A percentile compares a stretch with the other conserved stretches of the same genome.
Evolutionary conservation across 2,113 vertebrate genomes (phyloP).

Genomic region (Microcebus murinus): DNA sequence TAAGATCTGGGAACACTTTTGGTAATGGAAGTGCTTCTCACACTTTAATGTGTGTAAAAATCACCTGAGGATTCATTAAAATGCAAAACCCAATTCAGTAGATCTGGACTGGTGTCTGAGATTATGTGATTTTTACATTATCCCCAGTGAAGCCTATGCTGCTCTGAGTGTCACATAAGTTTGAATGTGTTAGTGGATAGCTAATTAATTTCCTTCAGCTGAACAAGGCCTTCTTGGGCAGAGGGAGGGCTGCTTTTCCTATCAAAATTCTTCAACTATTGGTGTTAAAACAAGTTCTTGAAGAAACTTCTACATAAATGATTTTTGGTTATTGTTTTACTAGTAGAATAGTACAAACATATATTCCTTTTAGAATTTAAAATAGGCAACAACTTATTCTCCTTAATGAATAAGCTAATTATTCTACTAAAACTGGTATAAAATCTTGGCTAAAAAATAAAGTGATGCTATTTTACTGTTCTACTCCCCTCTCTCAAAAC

Average conservation of each 20-base stretch:
- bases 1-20: not conserved
- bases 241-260: not conserved
- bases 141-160: not conserved
- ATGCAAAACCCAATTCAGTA: not conserved
- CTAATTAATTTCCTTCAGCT: conserved; percentile 3
- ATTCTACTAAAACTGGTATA: not conserved
- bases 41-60: not conserved
- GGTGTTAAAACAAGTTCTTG: not conserved
- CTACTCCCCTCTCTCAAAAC: not conserved
- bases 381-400: not conserved
- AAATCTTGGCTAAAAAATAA: not conserved
- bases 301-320: not conserved
- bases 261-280: not conserved
- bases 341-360: not conserved
- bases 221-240: not conserved
- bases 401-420: not conserved
- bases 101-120: not conserved
- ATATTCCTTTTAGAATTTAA: conserved; percentile 1
- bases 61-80: not conserved
- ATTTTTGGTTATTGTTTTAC: not conserved
- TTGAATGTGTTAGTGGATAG: not conserved
- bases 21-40: not conserved
- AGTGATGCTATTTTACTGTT: not conserved
- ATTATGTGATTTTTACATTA: not conserved
- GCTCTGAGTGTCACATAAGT: not conserved